phyloP scores from a whole-genome alignment of 2,113 vertebrate genomes.

The Raphicerus campestris region DNA sequence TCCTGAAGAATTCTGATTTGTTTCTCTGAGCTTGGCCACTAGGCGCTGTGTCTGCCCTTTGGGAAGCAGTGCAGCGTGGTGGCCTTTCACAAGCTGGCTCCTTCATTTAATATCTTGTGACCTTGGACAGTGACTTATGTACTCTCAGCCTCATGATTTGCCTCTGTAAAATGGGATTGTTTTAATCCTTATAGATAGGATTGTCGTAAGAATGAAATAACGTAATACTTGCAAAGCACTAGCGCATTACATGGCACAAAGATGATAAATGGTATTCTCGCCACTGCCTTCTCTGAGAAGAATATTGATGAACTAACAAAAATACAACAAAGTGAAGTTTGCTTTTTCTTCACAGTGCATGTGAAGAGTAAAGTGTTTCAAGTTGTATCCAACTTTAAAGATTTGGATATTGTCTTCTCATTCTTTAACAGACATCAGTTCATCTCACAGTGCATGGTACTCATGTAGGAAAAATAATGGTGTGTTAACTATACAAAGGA shows the following conservation, averaged over 20 bases:
- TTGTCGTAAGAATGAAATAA: neutral
- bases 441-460: neutral
- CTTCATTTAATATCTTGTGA: neutral
- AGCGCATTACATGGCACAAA: neutral
- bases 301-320: neutral
- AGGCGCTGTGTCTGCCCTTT: neutral
- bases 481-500: neutral
- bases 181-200: neutral
- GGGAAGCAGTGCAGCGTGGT: neutral
- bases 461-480: neutral
- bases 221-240: neutral
- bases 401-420: neutral
- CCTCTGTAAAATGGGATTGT: neutral
- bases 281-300: neutral
- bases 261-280: neutral
- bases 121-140: neutral
- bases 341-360: neutral
- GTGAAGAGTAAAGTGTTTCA: neutral
- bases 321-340: neutral
- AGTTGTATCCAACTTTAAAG: neutral
- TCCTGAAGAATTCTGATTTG: neutral
- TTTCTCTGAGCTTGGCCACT: neutral
- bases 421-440: neutral
- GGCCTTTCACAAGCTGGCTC: neutral
- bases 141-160: neutral